Percentiles rank a stretch among this genome's conserved stretches.
Evolutionary conservation across 2,113 vertebrate species (phyloP).

Genomic region (Gulo gulo): DNA sequence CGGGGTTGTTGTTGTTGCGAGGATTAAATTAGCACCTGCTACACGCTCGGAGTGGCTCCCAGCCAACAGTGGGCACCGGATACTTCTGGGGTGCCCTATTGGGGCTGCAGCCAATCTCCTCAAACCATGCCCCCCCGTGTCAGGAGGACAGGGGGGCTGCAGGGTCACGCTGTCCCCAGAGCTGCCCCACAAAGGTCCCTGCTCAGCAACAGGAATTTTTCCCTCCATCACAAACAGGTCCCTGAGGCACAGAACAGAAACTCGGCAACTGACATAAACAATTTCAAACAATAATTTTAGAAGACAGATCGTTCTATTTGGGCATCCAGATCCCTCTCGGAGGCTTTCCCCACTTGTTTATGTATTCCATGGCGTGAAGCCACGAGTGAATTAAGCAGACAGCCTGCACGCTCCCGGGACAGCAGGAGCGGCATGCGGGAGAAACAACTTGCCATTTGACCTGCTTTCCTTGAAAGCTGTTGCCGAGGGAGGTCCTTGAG

Average conservation of each 20-base stretch:
- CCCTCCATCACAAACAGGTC: conserved; percentile 63
- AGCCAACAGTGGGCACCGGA: rapidly evolving
- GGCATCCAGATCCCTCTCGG: conserved; percentile 68
- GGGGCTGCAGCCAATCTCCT: neutral
- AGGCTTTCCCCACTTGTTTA: conserved; percentile 78
- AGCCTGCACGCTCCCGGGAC: neutral
- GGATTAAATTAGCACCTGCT: neutral
- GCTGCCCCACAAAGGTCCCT: neutral
- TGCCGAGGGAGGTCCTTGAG: neutral
- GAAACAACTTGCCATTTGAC: conserved; percentile 8
- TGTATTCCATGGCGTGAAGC: conserved; percentile 52
- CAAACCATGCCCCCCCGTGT: rapidly evolving
- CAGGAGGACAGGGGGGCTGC: neutral
- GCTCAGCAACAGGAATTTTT: neutral
- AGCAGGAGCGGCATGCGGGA: neutral
- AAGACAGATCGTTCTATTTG: conserved; percentile 74
- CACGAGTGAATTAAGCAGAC: conserved; percentile 68
- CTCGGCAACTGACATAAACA: conserved; percentile 75
- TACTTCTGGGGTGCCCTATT: neutral
- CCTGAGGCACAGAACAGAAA: conserved; percentile 62
- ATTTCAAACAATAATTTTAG: conserved; percentile 75
- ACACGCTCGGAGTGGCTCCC: rapidly evolving
- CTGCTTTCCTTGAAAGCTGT: conserved; percentile 60
- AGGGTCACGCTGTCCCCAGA: neutral
- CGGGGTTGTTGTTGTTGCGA: rapidly evolving